Base-by-base conservation (phyloP, 2,888 invertebrate species). In the Cecidostiba fungosa region DNA sequence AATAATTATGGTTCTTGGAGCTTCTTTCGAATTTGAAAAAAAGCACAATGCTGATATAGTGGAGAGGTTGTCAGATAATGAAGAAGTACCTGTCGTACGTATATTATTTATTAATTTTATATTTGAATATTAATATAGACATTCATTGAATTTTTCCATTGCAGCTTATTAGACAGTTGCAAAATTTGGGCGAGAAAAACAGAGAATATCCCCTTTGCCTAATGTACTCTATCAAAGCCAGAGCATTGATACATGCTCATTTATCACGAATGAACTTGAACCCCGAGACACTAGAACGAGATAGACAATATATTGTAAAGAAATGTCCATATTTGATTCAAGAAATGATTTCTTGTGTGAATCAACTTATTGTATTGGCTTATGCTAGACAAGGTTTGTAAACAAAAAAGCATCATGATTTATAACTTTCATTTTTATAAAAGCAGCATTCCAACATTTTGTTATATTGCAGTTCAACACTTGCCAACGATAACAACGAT, bases 341-440 rank as follows among this genome's bases (percentile, higher is more conserved):
- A 90, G 99, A 99, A 94, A 99, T 99, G 98, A 97, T 99, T 82
- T 98, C 97, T 91, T 98, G 98, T 92, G 97, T 98, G 19, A 98
- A 98, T 91, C 98, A 99, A 93, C 95, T 99, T 72, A 98, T 98
- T 85, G 96, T 98, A 92, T 95, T 98, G 87, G 98, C 98, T 19
- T 98, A 98, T 92, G 97, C 98, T 86, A 95, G 98, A 89, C 96
- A 98, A 95, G 96, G 97, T 97, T 94, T 95, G 96, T 94, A 82
- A 77, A 77, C 78, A 36, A 36, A 39, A 19, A 16, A 43, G 4
- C 3, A 47, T 54, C 19, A 26, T 72, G 62, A 85, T 72, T 78
- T 72, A 16, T 39, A 23, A 26, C 12, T 5, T 70, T 66, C 59
- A 54, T 36, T 23, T 50, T 72, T 59, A 19, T 29, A 19, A 50